phyloP scores from a whole-genome alignment of 1,140 invertebrate species.

The Paralvinella palmiformis region DNA sequence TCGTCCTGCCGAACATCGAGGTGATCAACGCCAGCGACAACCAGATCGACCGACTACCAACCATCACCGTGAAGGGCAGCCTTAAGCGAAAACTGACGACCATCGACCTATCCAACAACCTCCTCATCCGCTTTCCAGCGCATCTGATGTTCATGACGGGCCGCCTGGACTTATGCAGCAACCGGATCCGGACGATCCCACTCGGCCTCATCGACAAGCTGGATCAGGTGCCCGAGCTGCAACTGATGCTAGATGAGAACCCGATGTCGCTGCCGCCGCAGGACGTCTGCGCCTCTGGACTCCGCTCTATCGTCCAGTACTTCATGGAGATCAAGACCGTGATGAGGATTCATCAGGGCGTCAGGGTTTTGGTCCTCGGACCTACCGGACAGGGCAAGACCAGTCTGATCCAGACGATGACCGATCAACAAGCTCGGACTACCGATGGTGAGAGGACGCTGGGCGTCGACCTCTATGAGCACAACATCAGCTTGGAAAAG shows the following conservation, averaged over 20 bases:
- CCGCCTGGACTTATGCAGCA: constrained; percentile 36
- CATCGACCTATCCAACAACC: constrained; percentile 40
- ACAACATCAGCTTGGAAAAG: constrained; percentile 28
- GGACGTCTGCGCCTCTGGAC: constrained; percentile 37
- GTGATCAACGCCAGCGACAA: constrained; percentile 39
- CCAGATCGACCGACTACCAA: constrained; percentile 37
- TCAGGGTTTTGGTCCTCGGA: constrained; percentile 42
- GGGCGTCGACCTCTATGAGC: constrained; percentile 35
- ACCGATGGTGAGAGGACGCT: constrained; percentile 30
- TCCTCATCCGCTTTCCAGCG: constrained; percentile 37
- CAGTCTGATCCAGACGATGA: constrained; percentile 37
- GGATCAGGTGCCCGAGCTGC: constrained; percentile 27
- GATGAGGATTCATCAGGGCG: constrained; percentile 27
- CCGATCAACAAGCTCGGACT: constrained; percentile 37
- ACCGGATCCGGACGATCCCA: constrained; percentile 28
- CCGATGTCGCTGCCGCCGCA: constrained; percentile 36
- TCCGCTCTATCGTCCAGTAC: constrained; percentile 36
- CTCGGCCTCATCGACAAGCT: constrained; percentile 25
- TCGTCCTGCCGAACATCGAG: constrained; percentile 35
- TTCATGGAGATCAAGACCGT: constrained; percentile 37
- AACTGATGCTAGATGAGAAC: constrained; percentile 36
- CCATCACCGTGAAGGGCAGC: constrained; percentile 35
- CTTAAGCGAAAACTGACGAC: constrained; percentile 4
- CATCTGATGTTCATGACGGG: constrained; percentile 34
- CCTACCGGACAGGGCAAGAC: constrained; percentile 38